Percentiles rank a stretch among this genome's conserved stretches.
phyloP scores from a whole-genome alignment of 2,797 vertebrate species.

The Decapterus maruadsi region DNA sequence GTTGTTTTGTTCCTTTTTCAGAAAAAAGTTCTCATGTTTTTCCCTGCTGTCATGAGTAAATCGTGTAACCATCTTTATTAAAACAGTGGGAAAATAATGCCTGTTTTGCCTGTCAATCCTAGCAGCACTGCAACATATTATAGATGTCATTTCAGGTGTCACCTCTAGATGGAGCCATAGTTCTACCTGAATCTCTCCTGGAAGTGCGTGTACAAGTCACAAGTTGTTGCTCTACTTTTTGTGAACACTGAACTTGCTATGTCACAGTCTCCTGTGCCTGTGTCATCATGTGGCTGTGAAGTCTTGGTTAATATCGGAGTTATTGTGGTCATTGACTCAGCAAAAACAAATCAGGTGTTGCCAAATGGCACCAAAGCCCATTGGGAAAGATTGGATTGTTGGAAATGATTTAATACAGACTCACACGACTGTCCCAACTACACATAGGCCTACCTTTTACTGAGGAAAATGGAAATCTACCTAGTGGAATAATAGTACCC shows the following conservation, averaged over 20 bases:
- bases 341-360: slow-evolving; percentile 32
- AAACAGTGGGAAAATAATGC: slow-evolving; percentile 53
- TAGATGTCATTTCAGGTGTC: neutral
- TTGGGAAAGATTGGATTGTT: slow-evolving; percentile 61
- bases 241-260: neutral
- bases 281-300: slow-evolving; percentile 27
- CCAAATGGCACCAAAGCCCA: slow-evolving; percentile 24
- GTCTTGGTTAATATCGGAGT: slow-evolving; percentile 69
- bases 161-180: slow-evolving; percentile 56
- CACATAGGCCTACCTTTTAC: no score
- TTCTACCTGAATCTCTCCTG: neutral
- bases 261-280: slow-evolving; percentile 4
- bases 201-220: neutral
- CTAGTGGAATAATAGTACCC: neutral
- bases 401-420: slow-evolving; percentile 8
- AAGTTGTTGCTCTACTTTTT: neutral
- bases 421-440: neutral
- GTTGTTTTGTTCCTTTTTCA: slow-evolving; percentile 53
- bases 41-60: slow-evolving; percentile 51
- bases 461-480: no score
- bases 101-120: neutral
- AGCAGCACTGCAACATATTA: neutral
- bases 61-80: slow-evolving; percentile 66
- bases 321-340: slow-evolving; percentile 57
- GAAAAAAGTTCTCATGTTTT: slow-evolving; percentile 53